Evolutionary conservation across 2,888 invertebrate species (phyloP).

Genomic region (Dioctria linearis): DNA sequence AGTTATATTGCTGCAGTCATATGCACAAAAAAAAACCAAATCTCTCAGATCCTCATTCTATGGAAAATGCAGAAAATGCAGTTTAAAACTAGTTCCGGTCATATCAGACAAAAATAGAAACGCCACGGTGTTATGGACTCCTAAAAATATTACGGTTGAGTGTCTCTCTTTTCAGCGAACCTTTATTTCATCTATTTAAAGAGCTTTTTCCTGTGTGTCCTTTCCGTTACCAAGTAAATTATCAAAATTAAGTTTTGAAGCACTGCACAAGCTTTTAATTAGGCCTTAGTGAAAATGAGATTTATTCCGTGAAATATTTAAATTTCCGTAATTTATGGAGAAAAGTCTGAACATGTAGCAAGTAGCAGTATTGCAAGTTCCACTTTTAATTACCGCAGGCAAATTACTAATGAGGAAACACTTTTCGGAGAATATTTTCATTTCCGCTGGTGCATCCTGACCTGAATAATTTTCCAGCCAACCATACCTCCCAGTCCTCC

Average conservation of each 20-base stretch:
- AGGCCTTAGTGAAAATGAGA: conserved; percentile 32
- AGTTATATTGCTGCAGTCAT: no score
- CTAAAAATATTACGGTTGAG: no score
- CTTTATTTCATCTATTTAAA: background rate
- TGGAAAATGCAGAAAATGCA: no score
- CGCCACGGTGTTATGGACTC: no score
- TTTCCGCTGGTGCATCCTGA: conserved; percentile 34
- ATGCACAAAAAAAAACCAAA: no score
- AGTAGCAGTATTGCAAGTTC: background rate
- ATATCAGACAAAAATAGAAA: no score
- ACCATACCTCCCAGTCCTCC: background rate
- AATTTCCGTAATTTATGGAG: conserved; percentile 15
- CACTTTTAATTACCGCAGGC: conserved; percentile 47
- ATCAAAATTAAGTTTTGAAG: conserved; percentile 48
- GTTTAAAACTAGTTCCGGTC: no score
- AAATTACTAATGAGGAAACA: conserved; percentile 48
- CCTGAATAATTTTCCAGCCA: conserved; percentile 1
- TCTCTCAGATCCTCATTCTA: no score
- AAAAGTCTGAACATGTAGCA: background rate
- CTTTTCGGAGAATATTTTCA: conserved; percentile 38
- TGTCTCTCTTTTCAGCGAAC: no score
- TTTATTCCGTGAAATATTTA: conserved; percentile 41
- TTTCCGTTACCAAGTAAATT: conserved; percentile 19
- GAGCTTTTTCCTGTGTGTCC: conserved; percentile 8
- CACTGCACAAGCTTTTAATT: conserved; percentile 41